Evolutionary conservation across 2,113 vertebrate genomes (phyloP).

Genomic region (Myanophis thanlyinensis): DNA sequence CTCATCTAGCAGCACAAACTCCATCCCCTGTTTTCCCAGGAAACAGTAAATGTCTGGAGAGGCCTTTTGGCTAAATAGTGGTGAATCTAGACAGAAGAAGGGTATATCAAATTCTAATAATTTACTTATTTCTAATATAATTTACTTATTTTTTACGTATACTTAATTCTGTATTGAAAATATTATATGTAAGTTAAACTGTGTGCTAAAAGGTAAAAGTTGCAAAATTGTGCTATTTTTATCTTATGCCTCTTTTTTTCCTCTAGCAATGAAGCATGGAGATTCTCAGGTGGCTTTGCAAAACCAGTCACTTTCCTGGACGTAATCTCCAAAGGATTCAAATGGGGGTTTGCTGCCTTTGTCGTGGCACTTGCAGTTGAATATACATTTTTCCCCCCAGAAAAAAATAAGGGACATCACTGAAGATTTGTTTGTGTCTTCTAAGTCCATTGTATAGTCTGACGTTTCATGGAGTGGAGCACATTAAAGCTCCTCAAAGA

Average conservation of each 20-base stretch:
- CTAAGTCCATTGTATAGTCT: conserved; percentile 22
- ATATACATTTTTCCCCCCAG: conserved; percentile 82
- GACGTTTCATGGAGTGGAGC: conserved; percentile 30
- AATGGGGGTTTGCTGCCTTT: conserved; percentile 90
- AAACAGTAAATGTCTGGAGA: not conserved
- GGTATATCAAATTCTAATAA: not conserved
- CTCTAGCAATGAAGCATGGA: conserved; percentile 93
- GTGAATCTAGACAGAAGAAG: not conserved
- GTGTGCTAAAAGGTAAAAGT: not conserved
- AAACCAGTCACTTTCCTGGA: conserved; percentile 73
- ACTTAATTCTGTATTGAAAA: not conserved
- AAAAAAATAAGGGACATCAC: conserved; percentile 79
- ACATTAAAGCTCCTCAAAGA: conserved; percentile 57
- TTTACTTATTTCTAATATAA: not conserved
- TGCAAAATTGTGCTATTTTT: not conserved
- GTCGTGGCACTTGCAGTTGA: conserved; percentile 86
- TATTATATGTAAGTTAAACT: not conserved
- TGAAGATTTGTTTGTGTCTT: conserved; percentile 53
- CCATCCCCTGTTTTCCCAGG: not conserved
- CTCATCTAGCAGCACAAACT: not conserved
- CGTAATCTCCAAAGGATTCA: conserved; percentile 82
- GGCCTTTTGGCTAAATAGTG: not conserved
- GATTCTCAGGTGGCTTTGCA: conserved; percentile 80
- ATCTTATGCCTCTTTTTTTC: conserved; percentile 41
- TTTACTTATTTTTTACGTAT: not conserved